A percentile compares a stretch with the other conserved stretches of the same genome.
These are phyloP conservation scores for Burhinus bistriatus DNA, from an alignment of 2,113 vertebrate species.

Conservation along the genomic window DNA sequence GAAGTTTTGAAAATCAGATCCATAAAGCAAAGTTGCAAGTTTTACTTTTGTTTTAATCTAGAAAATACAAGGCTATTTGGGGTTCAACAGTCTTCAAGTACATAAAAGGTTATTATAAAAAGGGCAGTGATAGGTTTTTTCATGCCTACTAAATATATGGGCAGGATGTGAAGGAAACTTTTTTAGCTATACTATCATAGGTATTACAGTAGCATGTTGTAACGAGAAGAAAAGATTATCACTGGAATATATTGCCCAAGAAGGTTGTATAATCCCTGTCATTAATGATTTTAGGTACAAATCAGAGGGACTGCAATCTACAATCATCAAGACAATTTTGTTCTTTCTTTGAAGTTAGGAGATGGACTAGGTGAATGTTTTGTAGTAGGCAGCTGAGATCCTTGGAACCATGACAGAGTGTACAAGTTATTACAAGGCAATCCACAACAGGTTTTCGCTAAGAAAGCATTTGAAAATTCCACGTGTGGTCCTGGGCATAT, in stretches of 20 bases:
- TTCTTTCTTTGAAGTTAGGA: not conserved
- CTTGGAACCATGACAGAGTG: not conserved
- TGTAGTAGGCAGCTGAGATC: not conserved
- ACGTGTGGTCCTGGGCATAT: not conserved
- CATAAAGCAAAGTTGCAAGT: not conserved
- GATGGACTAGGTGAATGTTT: not conserved
- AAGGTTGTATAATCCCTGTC: not conserved
- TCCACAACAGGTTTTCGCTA: not conserved
- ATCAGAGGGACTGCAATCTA: not conserved
- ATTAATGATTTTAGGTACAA: not conserved
- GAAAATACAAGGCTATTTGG: not conserved
- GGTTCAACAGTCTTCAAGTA: not conserved
- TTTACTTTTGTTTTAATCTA: not conserved
- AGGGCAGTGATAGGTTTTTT: not conserved
- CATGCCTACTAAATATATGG: not conserved
- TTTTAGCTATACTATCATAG: not conserved
- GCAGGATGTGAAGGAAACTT: not conserved
- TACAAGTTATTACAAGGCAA: not conserved
- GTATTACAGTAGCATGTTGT: not conserved
- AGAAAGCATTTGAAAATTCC: not conserved
- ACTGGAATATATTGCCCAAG: not conserved
- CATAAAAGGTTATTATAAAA: not conserved
- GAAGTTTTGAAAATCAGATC: not conserved
- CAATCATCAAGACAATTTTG: not conserved
- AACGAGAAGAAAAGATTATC: not conserved